phyloP scores from a whole-genome alignment of 1,140 invertebrate species.

The Teleopsis dalmanni region DNA sequence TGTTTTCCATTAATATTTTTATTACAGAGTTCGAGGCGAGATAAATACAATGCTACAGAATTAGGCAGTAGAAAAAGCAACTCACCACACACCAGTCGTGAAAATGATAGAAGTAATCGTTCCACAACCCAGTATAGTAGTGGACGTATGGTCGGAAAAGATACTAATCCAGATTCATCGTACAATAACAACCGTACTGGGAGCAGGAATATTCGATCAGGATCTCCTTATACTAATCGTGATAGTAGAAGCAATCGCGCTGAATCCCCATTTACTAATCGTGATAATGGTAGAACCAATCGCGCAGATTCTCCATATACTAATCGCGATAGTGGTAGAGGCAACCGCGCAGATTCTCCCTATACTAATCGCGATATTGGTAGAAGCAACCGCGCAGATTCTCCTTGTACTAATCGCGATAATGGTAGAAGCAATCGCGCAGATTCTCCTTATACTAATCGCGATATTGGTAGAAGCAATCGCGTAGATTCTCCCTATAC shows the following conservation, averaged over 20 bases:
- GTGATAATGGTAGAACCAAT: not conserved
- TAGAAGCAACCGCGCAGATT: not conserved
- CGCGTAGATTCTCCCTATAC: too few relatives aligned
- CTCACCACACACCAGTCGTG: not conserved
- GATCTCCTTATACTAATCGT: not conserved
- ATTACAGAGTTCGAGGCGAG: not conserved
- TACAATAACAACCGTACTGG: not conserved
- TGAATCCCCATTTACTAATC: not conserved
- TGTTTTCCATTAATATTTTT: not conserved
- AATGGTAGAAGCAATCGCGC: not conserved
- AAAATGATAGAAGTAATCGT: not conserved
- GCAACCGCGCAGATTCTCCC: not conserved
- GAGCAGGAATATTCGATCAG: not conserved
- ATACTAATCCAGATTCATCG: too few relatives aligned
- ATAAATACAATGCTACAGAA: not conserved
- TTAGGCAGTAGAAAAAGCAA: not conserved
- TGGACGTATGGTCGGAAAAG: too few relatives aligned
- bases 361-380: not conserved
- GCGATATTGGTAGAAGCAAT: too few relatives aligned
- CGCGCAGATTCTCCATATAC: not conserved
- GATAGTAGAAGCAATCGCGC: not conserved
- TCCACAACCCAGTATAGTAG: too few relatives aligned
- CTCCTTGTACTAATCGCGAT: not conserved
- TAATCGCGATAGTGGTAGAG: not conserved
- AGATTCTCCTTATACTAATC: not conserved